Base-by-base conservation (phyloP, 2,797 vertebrate genomes). In the Scarus forsteni region DNA sequence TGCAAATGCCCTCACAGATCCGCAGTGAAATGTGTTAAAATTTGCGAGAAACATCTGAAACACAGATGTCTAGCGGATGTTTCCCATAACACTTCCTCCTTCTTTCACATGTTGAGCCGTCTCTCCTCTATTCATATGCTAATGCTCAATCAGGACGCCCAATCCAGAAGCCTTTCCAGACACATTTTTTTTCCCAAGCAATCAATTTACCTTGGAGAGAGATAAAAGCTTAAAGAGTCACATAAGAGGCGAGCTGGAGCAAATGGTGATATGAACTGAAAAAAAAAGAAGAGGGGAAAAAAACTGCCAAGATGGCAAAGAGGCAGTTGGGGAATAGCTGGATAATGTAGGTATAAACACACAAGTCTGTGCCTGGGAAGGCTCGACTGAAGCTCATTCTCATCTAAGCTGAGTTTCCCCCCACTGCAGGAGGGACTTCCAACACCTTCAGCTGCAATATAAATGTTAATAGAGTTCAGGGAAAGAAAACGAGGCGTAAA, bases 401-500 rank as follows among this genome's bases (percentile, higher is more conserved):
- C 84, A 88, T 90, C 89, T 89, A 69, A 89, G 83, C 87, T 74
- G 77, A 90, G 83, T 81, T 66, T 62, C 86, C 79, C 79, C 80
- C 90, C 85, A 84, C 91, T 91, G 92, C 84, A 90, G 88, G 89
- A 89, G 92, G 90, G 89, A 92, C 92, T 92, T 92, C 90, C 90
- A 89, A 89, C 92, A 94, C 93, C 92, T 93, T 94, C 91, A 91
- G 90, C 91, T 92, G 91, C 92, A 94, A 95, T 95, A 95, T 94
- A 94, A 95, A 95, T 95, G 94, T 94, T 95, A 95, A 95, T 94
- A 91, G 93, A 92, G 93, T 93, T 93, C 93, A 93, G 92, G 86
- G 85, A 84, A 91, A 88, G 92, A 92, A 93, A 94, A 93, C 81
- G 81, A 92, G 88, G 87, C 89, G 88, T 92, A 94, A 94, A 93